Percentiles rank a stretch among this genome's conserved stretches.
These are phyloP conservation scores for Leucophenga maculata DNA, from an alignment of 2,888 invertebrate genomes.

Conservation along the genomic window DNA sequence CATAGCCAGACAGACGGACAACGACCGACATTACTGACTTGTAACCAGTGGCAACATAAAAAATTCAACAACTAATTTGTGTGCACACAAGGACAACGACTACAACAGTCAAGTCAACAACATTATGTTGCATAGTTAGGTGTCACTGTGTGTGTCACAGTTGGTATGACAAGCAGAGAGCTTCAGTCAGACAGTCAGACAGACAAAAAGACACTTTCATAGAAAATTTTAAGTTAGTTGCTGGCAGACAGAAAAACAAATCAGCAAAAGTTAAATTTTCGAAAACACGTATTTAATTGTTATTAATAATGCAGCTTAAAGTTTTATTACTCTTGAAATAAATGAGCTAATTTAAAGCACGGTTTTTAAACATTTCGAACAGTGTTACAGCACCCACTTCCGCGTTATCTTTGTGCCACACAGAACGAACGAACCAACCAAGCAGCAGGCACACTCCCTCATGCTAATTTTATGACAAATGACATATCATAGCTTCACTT, in stretches of 20 bases:
- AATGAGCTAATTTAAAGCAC: too few relatives aligned
- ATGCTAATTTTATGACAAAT: slow-evolving; percentile 53
- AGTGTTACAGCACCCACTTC: too few relatives aligned
- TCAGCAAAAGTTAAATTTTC: too few relatives aligned
- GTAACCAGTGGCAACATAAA: slow-evolving; percentile 44
- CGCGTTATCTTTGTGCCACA: background rate
- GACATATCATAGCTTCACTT: slow-evolving; percentile 31
- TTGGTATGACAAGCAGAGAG: background rate
- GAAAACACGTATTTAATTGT: too few relatives aligned
- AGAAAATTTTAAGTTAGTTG: too few relatives aligned
- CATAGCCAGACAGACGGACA: background rate
- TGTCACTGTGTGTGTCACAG: slow-evolving; percentile 9
- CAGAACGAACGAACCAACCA: background rate
- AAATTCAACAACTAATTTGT: slow-evolving; percentile 59
- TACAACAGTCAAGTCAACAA: slow-evolving; percentile 39
- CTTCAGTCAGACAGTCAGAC: background rate
- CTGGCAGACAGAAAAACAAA: background rate
- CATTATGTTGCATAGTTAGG: slow-evolving; percentile 24
- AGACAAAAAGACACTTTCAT: too few relatives aligned
- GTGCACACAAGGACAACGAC: slow-evolving; percentile 34
- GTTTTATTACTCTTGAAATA: too few relatives aligned
- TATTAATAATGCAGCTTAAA: too few relatives aligned
- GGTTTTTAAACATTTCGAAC: too few relatives aligned
- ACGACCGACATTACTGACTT: background rate
- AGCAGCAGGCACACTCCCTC: background rate